Evolutionary conservation across 1,140 invertebrate genomes (phyloP), one percentile per base, ranked within the genome.

Genomic region (Hylaeus volcanicus): DNA sequence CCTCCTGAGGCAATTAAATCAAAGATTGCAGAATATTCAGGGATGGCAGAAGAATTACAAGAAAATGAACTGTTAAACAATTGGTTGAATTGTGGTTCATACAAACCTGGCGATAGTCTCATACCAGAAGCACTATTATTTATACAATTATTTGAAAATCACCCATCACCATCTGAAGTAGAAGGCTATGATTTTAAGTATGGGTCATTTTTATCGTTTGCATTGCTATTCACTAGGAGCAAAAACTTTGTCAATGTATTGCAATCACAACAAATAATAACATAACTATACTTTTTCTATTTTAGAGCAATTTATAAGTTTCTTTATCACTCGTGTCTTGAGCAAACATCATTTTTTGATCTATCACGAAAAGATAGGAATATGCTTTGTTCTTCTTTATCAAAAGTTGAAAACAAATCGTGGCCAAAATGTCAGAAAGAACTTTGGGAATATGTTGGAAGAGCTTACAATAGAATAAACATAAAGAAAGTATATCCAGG

Each of bases 301-400:
- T 87, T 4, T 64, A 90, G 89, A 53, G 74, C 80, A 80, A 73
- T 86, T 55, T 90, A 90, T 45, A 60, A 85, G 0, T 89, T 86
- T 70, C 66, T 90, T 71, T 86, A 90, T 82, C 75, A 79, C 2
- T 64, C 83, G 5, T 68, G 73, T 5, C 56, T 60, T 3, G 82
- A 72, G 8, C 68, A 83, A 45, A 2, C 63, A 5, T 53, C 64
- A 5, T 55, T 74, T 0, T 51, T 78, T 56, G 81, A 88, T 51
- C 75, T 87, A 8, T 9, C 41, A 55, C 41, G 56, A 8, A 84
- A 86, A 43, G 77, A 73, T 15, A 66, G 69, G 8, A 70, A 86
- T 15, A 58, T 90, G 11, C 6, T 73, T 70, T 60, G 58, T 69
- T 43, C 26, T 83, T 55, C 45, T 1, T 55, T 90, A 12, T 58